Percentiles rank a stretch among this genome's conserved stretches.
These are phyloP conservation scores for Columba livia DNA, from an alignment of 2,113 vertebrate genomes.

Conservation along the genomic window DNA sequence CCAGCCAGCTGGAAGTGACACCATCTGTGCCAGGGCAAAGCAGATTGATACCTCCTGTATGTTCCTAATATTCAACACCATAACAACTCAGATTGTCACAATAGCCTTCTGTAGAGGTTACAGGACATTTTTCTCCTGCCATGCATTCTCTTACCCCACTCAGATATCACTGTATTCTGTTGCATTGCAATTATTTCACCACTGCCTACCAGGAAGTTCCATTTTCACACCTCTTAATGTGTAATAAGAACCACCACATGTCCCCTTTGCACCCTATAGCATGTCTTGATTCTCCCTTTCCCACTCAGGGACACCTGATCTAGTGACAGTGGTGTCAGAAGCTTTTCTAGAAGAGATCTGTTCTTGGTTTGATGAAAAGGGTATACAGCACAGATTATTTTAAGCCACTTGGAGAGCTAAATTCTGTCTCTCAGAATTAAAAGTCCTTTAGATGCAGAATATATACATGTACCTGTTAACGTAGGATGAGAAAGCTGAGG, in stretches of 20 bases:
- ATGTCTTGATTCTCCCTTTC: not conserved
- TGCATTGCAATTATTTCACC: not conserved
- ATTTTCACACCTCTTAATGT: not conserved
- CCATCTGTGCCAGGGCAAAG: not conserved
- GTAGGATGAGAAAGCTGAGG: not conserved
- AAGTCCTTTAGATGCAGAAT: not conserved
- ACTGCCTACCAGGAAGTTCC: not conserved
- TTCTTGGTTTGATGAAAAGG: not conserved
- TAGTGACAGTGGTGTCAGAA: not conserved
- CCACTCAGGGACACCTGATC: not conserved
- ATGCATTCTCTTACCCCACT: not conserved
- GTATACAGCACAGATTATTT: not conserved
- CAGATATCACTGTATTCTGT: slow-evolving; percentile 13
- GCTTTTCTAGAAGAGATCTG: not conserved
- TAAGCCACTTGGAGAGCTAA: not conserved
- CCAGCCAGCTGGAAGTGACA: not conserved
- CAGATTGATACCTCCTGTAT: not conserved
- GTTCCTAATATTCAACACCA: not conserved
- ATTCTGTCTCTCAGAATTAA: not conserved
- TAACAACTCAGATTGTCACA: not conserved
- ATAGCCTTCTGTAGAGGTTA: not conserved
- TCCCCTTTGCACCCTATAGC: not conserved
- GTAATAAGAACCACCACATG: not conserved
- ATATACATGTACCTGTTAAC: not conserved
- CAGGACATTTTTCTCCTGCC: slow-evolving; percentile 7